phyloP scores from a whole-genome alignment of 2,113 vertebrate species.

The Alectura lathami region DNA sequence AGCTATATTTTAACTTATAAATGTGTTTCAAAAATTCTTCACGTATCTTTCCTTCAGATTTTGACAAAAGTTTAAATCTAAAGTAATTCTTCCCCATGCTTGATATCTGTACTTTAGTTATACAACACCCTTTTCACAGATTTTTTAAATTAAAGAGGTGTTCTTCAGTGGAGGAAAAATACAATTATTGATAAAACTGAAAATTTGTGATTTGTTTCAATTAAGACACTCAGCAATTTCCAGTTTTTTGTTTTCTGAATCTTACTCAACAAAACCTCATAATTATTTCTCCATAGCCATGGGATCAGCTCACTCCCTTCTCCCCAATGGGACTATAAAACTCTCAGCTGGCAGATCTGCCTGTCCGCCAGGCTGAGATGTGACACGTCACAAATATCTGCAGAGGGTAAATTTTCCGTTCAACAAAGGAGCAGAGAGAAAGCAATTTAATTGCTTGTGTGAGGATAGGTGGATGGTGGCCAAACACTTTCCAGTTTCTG shows the following conservation, averaged over 20 bases:
- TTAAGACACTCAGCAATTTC: neutral
- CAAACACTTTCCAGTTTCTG: neutral
- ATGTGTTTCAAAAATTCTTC: neutral
- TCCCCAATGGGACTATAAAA: neutral
- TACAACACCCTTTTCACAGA: neutral
- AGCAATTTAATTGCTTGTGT: neutral
- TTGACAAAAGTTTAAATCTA: neutral
- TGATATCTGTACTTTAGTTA: neutral
- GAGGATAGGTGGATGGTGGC: neutral
- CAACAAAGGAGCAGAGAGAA: neutral
- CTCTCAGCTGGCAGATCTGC: neutral
- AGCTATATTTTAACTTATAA: neutral
- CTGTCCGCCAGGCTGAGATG: neutral
- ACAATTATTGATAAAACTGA: neutral
- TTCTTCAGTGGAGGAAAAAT: neutral
- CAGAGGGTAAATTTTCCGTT: neutral
- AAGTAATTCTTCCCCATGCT: neutral
- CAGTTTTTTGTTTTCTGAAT: neutral
- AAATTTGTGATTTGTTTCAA: neutral
- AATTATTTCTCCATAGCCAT: neutral
- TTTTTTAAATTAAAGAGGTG: neutral
- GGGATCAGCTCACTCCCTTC: neutral
- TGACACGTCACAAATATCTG: neutral
- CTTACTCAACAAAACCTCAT: slow-evolving; percentile 15
- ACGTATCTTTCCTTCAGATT: neutral